Evolutionary conservation across 2,888 invertebrate species (phyloP), one percentile per base, ranked within the genome.

Genomic region (Rugalucina vietnamica): DNA sequence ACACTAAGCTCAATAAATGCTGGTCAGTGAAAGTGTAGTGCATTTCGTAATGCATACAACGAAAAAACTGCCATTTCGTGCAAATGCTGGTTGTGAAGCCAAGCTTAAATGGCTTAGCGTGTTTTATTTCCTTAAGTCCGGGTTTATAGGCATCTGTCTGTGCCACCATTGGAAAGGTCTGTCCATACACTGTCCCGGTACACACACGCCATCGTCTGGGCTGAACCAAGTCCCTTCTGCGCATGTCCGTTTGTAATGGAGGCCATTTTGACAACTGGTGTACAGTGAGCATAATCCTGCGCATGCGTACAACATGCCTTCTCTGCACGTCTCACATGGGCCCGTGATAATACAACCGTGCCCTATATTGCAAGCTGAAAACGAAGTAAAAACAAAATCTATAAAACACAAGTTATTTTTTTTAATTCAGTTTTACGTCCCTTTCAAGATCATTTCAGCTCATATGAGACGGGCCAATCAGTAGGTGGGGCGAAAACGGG

Each of bases 361-460:
- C 12, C 90, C 89, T 32, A 90, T 72, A 37, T 90, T 80, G 54
- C 91, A 91, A 8, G 76, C 91, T 91, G 86, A 71, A 90, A 84
- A 49, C n/a, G n/a, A n/a, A n/a, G n/a, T n/a, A 65, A 36, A 74
- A 71, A 14, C 14, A 49, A 49, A 49, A 18, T 49, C 14, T 14
- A 49, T 49, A 49, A 49, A n/a, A 18, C 14, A 49, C 50, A 49
- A 18, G n/a, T 49, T n/a, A n/a, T n/a, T n/a, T n/a, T n/a, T n/a
- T n/a, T n/a, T n/a, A n/a, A n/a, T n/a, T n/a, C n/a, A n/a, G n/a
- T n/a, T n/a, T n/a, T n/a, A n/a, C n/a, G n/a, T n/a, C n/a, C n/a
- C n/a, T n/a, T n/a, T n/a, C n/a, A n/a, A n/a, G n/a, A n/a, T n/a
- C n/a, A n/a, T n/a, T n/a, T n/a, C n/a, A n/a, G n/a, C n/a, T n/a